These are phyloP conservation scores for Drosophila tsacasi DNA, from an alignment of 1,140 invertebrate species.

Conservation along the genomic window DNA sequence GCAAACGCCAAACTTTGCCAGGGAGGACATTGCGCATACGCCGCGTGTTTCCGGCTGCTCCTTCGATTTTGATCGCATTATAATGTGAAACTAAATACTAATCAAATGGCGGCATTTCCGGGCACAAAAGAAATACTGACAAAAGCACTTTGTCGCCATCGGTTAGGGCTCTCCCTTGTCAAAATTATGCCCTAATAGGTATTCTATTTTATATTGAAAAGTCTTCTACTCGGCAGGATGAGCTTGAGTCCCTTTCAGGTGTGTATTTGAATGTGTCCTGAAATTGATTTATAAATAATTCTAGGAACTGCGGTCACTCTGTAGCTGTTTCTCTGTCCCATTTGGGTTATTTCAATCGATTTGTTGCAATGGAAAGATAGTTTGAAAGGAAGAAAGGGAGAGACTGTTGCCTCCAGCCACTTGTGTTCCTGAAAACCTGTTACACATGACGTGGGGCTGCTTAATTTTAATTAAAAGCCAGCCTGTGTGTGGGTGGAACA, in stretches of 20 bases:
- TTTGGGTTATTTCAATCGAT: neutral
- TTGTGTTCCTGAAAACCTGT: neutral
- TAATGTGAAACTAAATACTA: constrained; percentile 54
- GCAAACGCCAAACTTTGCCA: constrained; percentile 32
- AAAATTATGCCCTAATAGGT: constrained; percentile 32
- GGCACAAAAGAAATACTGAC: constrained; percentile 21
- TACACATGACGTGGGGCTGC: constrained; percentile 23
- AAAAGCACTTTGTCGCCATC: constrained; percentile 38
- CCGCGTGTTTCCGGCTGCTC: constrained; percentile 34
- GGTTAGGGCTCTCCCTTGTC: constrained; percentile 13
- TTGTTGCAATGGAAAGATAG: neutral
- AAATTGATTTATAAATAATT: constrained; percentile 39
- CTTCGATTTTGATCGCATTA: constrained; percentile 30
- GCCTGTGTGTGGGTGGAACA: neutral
- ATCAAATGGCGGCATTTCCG: constrained; percentile 30
- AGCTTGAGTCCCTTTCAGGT: neutral
- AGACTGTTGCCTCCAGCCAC: neutral
- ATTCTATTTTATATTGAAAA: constrained; percentile 27
- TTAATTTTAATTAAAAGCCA: constrained; percentile 69
- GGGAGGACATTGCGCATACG: constrained; percentile 61
- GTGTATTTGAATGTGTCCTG: neutral
- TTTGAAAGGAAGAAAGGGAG: neutral
- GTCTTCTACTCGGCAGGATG: neutral
- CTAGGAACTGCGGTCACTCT: neutral
- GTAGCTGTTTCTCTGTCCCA: neutral